phyloP scores from a whole-genome alignment of 1,140 invertebrate genomes.

The Bacillus rossius region DNA sequence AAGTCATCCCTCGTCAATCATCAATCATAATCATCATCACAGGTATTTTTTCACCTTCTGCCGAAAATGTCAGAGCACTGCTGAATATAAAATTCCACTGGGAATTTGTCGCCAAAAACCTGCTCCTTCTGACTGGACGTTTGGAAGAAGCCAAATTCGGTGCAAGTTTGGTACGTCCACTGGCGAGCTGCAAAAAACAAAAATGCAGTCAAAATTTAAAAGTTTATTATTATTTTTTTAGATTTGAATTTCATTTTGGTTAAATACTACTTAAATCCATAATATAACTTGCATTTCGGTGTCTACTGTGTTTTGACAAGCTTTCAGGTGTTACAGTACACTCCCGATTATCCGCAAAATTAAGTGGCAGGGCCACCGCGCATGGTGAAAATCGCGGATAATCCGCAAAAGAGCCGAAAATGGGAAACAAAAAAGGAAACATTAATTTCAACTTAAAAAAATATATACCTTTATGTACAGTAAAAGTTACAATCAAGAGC shows the following conservation, averaged over 20 bases:
- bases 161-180: conserved; percentile 95
- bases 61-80: conserved; percentile 84
- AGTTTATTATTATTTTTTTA: background rate
- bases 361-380: no score
- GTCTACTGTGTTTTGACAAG: background rate
- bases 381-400: no score
- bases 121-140: conserved; percentile 66
- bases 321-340: no score
- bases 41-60: conserved; percentile 34
- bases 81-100: conserved; percentile 70
- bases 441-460: no score
- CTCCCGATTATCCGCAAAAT: no score
- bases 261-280: no score
- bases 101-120: conserved; percentile 73
- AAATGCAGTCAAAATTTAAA: background rate
- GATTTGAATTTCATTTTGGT: no score
- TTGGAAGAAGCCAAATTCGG: conserved; percentile 93
- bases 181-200: conserved; percentile 54
- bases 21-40: background rate
- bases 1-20: background rate
- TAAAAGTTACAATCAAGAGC: no score
- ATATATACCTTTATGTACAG: no score
- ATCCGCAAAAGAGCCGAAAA: no score
- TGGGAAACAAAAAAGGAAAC: no score
- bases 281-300: no score